A percentile compares a stretch with the other conserved stretches of the same genome.
Evolutionary conservation across 2,888 invertebrate genomes (phyloP).

Genomic region (Acanthoscelides obtectus): DNA sequence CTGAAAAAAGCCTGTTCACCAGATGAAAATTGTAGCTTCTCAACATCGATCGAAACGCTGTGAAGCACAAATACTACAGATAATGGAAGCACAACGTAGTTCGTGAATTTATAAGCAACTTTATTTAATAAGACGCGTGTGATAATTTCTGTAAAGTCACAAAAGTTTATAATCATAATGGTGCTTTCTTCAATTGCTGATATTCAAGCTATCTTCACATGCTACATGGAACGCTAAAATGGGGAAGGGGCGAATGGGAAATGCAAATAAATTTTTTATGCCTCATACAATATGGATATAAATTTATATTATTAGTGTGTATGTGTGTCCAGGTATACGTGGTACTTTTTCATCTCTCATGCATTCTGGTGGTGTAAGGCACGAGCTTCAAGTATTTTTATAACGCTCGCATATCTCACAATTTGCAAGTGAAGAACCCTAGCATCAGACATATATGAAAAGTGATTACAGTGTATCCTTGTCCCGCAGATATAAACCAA

Average conservation of each 20-base stretch:
- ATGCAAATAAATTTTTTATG: constrained; percentile 45
- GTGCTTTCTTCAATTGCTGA: constrained; percentile 50
- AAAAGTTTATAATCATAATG: constrained; percentile 39
- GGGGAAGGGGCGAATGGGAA: constrained; percentile 48
- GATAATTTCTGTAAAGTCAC: constrained; percentile 27
- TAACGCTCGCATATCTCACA: neutral
- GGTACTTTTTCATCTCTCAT: neutral
- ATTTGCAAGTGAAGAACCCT: neutral
- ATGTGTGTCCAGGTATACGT: neutral
- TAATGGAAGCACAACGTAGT: too few species aligned
- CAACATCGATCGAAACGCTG: too few species aligned
- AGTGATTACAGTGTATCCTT: too few species aligned
- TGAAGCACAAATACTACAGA: too few species aligned
- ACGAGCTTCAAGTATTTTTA: neutral
- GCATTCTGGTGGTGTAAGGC: neutral
- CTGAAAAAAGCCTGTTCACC: too few species aligned
- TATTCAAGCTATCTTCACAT: constrained; percentile 50
- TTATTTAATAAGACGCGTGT: neutral
- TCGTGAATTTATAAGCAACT: neutral
- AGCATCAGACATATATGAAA: too few species aligned
- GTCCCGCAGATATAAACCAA: too few species aligned
- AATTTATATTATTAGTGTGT: neutral
- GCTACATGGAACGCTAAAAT: constrained; percentile 46
- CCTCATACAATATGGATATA: constrained; percentile 35
- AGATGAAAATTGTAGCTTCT: too few species aligned